A percentile compares a stretch with the other conserved stretches of the same genome.
Evolutionary conservation across 2,797 vertebrate genomes (phyloP).

Genomic region (Scolopax rusticola): DNA sequence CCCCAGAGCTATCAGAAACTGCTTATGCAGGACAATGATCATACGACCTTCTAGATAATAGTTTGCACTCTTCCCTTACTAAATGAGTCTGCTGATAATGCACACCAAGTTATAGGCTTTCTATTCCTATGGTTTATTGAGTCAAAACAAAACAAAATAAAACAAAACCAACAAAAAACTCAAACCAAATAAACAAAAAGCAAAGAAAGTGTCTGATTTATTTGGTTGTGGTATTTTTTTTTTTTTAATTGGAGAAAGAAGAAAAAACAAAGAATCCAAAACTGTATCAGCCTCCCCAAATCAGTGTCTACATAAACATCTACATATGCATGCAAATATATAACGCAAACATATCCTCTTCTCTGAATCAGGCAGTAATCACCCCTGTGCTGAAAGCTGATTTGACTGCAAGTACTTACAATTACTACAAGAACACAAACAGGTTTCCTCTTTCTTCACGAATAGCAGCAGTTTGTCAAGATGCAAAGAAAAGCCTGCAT

Average conservation of each 20-base stretch:
- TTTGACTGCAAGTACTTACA: background rate
- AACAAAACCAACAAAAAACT: too few relatives aligned
- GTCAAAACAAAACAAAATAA: background rate
- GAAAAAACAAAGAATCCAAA: background rate
- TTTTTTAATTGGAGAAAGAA: background rate
- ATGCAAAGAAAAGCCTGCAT: constrained; percentile 61
- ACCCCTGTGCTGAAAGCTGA: background rate
- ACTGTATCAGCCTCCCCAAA: background rate
- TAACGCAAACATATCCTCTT: background rate
- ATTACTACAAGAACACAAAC: constrained; percentile 21
- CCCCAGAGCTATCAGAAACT: background rate
- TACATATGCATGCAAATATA: background rate
- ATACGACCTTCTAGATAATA: background rate
- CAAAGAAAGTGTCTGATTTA: background rate
- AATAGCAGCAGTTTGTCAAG: constrained; percentile 67
- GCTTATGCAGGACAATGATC: background rate
- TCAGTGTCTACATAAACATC: background rate
- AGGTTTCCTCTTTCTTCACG: constrained; percentile 65
- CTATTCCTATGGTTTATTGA: background rate
- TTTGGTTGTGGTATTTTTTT: background rate
- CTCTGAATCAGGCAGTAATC: background rate
- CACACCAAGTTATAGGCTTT: background rate
- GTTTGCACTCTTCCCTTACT: background rate
- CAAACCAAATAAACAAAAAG: too few relatives aligned
- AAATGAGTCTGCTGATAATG: background rate